Base-by-base conservation (phyloP, 2,113 vertebrate genomes). In the Tursiops truncatus region DNA sequence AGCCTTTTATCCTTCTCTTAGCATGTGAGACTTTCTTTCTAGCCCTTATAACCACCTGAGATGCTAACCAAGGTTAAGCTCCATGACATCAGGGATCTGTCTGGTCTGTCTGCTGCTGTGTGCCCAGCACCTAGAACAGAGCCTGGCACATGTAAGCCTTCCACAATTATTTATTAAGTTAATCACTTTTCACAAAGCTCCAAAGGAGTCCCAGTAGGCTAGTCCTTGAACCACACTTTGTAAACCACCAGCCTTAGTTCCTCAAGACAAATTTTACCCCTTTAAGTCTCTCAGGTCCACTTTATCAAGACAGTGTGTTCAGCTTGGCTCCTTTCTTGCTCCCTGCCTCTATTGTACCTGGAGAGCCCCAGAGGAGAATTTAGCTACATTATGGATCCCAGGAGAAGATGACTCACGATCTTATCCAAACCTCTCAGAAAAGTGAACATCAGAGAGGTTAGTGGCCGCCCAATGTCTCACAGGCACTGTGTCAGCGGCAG, bases 391-490 rank as follows among this genome's bases (percentile, higher is more conserved):
- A 2, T 1, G 8, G 12, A 33, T 77, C n/a, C 86, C 47, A 26
- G 33, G 33, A 74, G 47, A 12, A 20, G 47, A n/a, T 17, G 38
- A 62, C 26, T 23, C 12, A 3, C 0, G 1, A 71, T 47, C 63
- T 44, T 33, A 77, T 17, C 26, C 60, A 81, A 41, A 31, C 7
- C 3, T 18, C 67, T 44, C 58, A 31, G 31, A 83, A 94, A 76
- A 63, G 31, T 33, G n/a, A 44, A 47, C 7, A 4, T 18, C 12
- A 28, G 67, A 63, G 68, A 50, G n/a, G 7, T 18, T 1, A 15
- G 50, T 23, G 5, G 21, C 15, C 12, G 1, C 4, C 28, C 4
- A 11, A 12, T 0, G 3, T 68, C 76, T 12, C 53, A 50, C 21
- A 25, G 31, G 38, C 1, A 8, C 31, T 13, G 0, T 13, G 3